These are phyloP conservation scores for Lamprotornis superbus DNA, from an alignment of 2,113 vertebrate genomes.

Conservation along the genomic window DNA sequence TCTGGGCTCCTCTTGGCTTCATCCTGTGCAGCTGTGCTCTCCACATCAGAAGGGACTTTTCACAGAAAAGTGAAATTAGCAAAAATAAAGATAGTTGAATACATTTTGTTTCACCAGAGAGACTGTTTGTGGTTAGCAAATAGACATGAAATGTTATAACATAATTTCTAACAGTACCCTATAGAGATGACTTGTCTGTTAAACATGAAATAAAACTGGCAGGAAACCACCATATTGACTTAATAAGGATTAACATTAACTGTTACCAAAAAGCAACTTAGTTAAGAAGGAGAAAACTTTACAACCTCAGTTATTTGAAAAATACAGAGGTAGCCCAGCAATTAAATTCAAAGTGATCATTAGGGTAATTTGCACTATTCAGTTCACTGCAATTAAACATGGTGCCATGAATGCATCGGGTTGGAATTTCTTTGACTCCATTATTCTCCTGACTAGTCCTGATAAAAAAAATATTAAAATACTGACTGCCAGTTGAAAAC, in stretches of 20 bases:
- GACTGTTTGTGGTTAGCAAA: constrained; percentile 51
- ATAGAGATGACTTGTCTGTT: constrained; percentile 47
- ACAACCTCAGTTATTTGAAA: constrained; percentile 52
- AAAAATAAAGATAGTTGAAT: constrained; percentile 37
- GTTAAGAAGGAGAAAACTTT: constrained; percentile 30
- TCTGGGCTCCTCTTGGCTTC: neutral
- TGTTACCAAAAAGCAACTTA: constrained; percentile 15
- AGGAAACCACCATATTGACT: constrained; percentile 5
- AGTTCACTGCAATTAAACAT: neutral
- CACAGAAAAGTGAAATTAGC: constrained; percentile 48
- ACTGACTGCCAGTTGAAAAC: neutral
- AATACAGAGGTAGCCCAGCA: constrained; percentile 19
- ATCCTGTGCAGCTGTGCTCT: constrained; percentile 13
- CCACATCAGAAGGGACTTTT: constrained; percentile 33
- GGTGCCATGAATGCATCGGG: neutral
- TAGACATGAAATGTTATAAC: constrained; percentile 41
- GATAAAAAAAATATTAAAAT: neutral
- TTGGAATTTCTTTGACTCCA: neutral
- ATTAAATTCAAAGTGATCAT: constrained; percentile 2
- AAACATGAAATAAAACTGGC: constrained; percentile 48
- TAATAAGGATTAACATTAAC: constrained; percentile 34
- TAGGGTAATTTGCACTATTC: neutral
- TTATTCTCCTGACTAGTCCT: neutral
- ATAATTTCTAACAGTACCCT: constrained; percentile 57
- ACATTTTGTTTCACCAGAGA: constrained; percentile 26